Evolutionary conservation across 2,888 invertebrate species (phyloP), one percentile per base, ranked within the genome.

Genomic region (Seira sanloemensis): DNA sequence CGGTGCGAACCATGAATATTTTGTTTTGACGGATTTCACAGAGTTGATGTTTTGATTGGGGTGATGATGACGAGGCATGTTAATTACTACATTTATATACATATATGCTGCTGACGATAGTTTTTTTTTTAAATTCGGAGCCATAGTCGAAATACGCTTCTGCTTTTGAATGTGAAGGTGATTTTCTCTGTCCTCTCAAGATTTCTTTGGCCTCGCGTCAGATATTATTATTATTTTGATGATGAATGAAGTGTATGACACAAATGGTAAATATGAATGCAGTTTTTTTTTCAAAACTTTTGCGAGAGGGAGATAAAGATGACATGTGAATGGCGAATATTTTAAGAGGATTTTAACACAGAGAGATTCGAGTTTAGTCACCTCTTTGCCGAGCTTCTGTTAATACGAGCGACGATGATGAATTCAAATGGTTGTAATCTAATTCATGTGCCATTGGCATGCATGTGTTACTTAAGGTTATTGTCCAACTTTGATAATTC

Each of bases 401-500:
- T n/a, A n/a, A n/a, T n/a, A n/a, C n/a, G n/a, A n/a, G 19, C 21
- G 62, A 62, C 19, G 21, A 21, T 62, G 62, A 21, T 62, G 62
- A 62, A 21, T 62, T 37, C 37, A 7, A 37, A 18, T 69, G 69
- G 27, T 69, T n/a, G n/a, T 69, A 69, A 69, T 69, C 27, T 37
- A 69, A 62, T 21, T 21, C 19, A 62, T 58, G 58, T 58, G 58
- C 58, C 58, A 62, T 21, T 62, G 19, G 4, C 72, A 65, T 46
- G 62, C 24, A n/a, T 66, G 21, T 50, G 62, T 50, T 75, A 62
- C 54, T 82, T 73, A 65, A 76, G 84, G 84, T 84, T 79, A 79
- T 78, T 84, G 84, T 84, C 78, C 84, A 84, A 79, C 78, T 78
- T 77, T 83, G 69, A 58, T 74, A 50, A 78, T 71, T 67, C 46